A percentile compares a stretch with the other conserved stretches of the same genome.
phyloP scores from a whole-genome alignment of 2,113 vertebrate species.

The Calyptommatus sinebrachiatus region DNA sequence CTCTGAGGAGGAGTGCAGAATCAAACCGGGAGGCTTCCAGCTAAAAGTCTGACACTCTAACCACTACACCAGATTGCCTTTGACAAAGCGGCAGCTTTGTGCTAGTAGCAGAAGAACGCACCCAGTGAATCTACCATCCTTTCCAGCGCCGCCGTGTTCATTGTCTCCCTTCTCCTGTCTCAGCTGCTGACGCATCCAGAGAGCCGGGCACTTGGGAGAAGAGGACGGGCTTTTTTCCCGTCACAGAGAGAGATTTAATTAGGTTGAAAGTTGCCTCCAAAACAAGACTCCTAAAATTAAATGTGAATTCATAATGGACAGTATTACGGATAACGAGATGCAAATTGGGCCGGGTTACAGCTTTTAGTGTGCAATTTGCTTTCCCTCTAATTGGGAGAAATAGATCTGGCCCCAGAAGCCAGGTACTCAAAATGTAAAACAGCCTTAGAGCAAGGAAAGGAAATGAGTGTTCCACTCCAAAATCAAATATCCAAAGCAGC shows the following conservation, averaged over 20 bases:
- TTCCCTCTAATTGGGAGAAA: slow-evolving; percentile 57
- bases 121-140: no score
- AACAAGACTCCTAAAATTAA: slow-evolving; percentile 56
- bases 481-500: slow-evolving; percentile 2
- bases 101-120: no score
- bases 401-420: slow-evolving; percentile 48
- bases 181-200: not conserved
- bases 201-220: not conserved
- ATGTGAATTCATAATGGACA: slow-evolving; percentile 52
- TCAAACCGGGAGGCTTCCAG: no score
- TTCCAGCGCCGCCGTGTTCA: no score
- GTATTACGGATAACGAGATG: slow-evolving; percentile 61
- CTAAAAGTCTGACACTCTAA: no score
- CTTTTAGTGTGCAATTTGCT: slow-evolving; percentile 40
- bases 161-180: not conserved
- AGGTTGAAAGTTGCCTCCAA: slow-evolving; percentile 52
- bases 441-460: slow-evolving; percentile 5
- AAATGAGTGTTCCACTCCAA: slow-evolving; percentile 8
- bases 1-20: no score
- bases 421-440: slow-evolving; percentile 11
- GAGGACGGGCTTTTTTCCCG: slow-evolving; percentile 50
- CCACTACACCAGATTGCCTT: no score
- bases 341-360: slow-evolving; percentile 51
- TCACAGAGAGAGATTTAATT: slow-evolving; percentile 54
- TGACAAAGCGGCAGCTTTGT: no score